Evolutionary conservation across 1,140 invertebrate genomes (phyloP).

Genomic region (Bombus terrestris): DNA sequence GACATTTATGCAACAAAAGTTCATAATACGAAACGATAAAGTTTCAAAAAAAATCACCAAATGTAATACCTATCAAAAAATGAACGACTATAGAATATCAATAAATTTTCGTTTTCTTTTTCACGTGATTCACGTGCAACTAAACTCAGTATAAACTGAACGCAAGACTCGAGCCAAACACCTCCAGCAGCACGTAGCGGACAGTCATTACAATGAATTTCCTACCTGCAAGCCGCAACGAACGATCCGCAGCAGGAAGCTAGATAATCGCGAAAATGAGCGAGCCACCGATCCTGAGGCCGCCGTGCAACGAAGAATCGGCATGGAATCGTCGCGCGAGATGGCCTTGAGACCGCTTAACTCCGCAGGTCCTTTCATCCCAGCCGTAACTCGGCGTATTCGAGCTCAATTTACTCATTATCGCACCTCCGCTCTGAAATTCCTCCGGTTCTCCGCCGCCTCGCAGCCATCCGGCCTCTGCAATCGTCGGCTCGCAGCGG

Average conservation of each 20-base stretch:
- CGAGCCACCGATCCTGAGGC: background rate
- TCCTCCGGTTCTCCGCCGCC: conserved; percentile 39
- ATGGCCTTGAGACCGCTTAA: conserved; percentile 56
- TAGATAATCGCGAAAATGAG: conserved; percentile 42
- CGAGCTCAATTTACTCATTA: conserved; percentile 69
- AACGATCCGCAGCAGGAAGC: conserved; percentile 30
- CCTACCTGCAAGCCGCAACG: background rate
- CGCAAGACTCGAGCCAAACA: background rate
- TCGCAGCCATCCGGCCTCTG: conserved; percentile 22
- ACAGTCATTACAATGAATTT: conserved; percentile 11
- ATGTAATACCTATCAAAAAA: background rate
- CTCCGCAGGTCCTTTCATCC: conserved; percentile 59
- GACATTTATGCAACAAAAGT: no score
- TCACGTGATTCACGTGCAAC: background rate
- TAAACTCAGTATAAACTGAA: background rate
- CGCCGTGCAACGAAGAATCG: conserved; percentile 19
- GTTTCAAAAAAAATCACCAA: background rate
- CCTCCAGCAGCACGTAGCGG: no score
- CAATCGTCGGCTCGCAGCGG: conserved; percentile 32
- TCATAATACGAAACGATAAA: no score
- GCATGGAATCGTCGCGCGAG: conserved; percentile 28
- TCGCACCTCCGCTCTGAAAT: conserved; percentile 64
- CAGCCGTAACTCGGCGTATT: conserved; percentile 45
- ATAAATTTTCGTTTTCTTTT: background rate
- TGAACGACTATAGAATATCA: background rate